phyloP scores from a whole-genome alignment of 2,888 invertebrate species.

The Syrista parreyssii region DNA sequence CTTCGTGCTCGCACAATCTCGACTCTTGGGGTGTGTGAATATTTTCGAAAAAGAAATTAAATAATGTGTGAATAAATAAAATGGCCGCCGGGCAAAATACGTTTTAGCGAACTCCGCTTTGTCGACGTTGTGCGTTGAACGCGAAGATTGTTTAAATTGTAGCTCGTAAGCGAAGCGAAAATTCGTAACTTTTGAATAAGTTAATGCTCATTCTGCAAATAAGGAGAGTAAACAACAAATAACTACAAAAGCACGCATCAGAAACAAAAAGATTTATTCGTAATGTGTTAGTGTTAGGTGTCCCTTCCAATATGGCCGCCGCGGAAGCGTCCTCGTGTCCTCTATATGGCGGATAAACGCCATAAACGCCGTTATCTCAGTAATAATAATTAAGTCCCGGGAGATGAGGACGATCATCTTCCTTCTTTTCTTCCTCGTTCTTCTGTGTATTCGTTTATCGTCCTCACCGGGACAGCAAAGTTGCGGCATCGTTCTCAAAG shows the following conservation, averaged over 20 bases:
- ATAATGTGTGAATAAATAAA: conserved; percentile 4
- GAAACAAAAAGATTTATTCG: background rate
- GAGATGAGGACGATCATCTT: background rate
- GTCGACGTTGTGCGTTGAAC: conserved; percentile 14
- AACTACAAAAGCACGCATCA: background rate
- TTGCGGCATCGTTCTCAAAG: conserved; percentile 23
- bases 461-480: background rate
- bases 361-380: background rate
- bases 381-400: background rate
- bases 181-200: conserved; percentile 17
- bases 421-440: background rate
- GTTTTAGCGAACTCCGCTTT: conserved; percentile 22
- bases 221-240: conserved; percentile 3
- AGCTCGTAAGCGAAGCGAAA: background rate
- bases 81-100: conserved; percentile 15
- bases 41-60: conserved; percentile 15
- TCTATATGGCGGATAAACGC: background rate
- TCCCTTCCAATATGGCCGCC: background rate
- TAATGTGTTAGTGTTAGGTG: background rate
- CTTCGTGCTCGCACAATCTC: background rate
- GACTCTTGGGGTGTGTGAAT: conserved; percentile 1
- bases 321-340: background rate
- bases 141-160: background rate
- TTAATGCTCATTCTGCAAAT: conserved; percentile 15
- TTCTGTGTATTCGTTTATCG: background rate